Conservation (phyloP, 2,888 invertebrate genomes). For the Ischnus inquisitorius region DNA sequence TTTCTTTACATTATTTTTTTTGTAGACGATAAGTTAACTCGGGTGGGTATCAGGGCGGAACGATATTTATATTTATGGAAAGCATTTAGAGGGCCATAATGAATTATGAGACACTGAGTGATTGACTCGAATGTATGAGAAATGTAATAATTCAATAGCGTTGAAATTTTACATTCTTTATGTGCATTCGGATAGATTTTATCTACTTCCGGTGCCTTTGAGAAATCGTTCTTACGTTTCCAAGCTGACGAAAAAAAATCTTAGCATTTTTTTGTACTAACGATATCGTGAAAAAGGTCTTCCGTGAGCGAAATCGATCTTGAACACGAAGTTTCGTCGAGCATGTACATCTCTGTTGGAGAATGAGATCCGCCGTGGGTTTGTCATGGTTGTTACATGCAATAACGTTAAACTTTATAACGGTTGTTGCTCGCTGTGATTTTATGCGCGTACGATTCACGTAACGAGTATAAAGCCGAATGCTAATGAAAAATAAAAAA, state of each 20-base stretch:
- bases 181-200: background rate
- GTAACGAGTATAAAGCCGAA: conserved; percentile 17
- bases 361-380: conserved; percentile 17
- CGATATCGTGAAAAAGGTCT: background rate
- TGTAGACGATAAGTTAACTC: background rate
- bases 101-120: background rate
- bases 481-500: conserved; percentile 45
- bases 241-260: background rate
- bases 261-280: too few relatives aligned
- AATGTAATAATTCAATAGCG: background rate
- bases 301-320: background rate
- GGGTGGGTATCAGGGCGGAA: conserved; percentile 1
- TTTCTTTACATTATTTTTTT: background rate
- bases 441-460: conserved; percentile 35
- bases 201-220: conserved; percentile 2
- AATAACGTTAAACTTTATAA: conserved; percentile 42
- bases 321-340: conserved; percentile 4
- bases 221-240: background rate
- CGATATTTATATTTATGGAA: background rate
- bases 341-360: conserved; percentile 11
- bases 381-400: conserved; percentile 32
- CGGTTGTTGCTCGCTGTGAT: conserved; percentile 27
- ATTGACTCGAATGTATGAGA: background rate
- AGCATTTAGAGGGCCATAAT: background rate
- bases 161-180: background rate